Evolutionary conservation across 2,888 invertebrate genomes (phyloP).

Genomic region (Euproctis similis): DNA sequence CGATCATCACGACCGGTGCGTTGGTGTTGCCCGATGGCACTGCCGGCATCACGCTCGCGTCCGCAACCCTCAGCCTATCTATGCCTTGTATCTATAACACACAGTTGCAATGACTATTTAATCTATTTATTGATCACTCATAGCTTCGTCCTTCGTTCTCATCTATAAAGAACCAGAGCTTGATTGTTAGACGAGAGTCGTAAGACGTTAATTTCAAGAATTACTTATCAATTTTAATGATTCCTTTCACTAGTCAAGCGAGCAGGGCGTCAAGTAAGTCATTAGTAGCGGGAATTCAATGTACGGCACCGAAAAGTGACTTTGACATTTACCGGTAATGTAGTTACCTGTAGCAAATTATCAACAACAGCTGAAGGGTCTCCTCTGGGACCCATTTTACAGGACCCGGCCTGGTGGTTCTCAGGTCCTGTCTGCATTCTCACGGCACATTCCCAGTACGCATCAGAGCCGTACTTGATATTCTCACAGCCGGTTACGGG

Average conservation of each 20-base stretch:
- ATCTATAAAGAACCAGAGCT: too few relatives aligned
- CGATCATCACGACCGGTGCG: conserved; percentile 82
- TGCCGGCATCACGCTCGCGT: conserved; percentile 81
- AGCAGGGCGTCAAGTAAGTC: too few relatives aligned
- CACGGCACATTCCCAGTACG: conserved; percentile 88
- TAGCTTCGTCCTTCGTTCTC: too few relatives aligned
- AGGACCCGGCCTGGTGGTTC: conserved; percentile 89
- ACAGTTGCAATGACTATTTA: too few relatives aligned
- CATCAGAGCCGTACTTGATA: conserved; percentile 81
- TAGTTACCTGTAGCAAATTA: conserved; percentile 77
- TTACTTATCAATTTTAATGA: too few relatives aligned
- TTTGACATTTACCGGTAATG: too few relatives aligned
- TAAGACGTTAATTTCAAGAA: too few relatives aligned
- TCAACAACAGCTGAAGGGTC: conserved; percentile 85
- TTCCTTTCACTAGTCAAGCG: too few relatives aligned
- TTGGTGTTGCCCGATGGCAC: conserved; percentile 81
- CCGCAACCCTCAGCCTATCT: conserved; percentile 79
- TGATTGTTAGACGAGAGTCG: too few relatives aligned
- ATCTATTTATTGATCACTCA: too few relatives aligned
- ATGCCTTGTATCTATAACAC: conserved; percentile 81
- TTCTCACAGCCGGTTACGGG: conserved; percentile 84
- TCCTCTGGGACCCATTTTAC: conserved; percentile 85
- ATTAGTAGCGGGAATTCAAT: too few relatives aligned
- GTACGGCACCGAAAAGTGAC: too few relatives aligned
- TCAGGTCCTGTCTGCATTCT: conserved; percentile 85